Base-by-base conservation (phyloP, 53 echinoderm and acorn worm species). In the Crossaster papposus region DNA sequence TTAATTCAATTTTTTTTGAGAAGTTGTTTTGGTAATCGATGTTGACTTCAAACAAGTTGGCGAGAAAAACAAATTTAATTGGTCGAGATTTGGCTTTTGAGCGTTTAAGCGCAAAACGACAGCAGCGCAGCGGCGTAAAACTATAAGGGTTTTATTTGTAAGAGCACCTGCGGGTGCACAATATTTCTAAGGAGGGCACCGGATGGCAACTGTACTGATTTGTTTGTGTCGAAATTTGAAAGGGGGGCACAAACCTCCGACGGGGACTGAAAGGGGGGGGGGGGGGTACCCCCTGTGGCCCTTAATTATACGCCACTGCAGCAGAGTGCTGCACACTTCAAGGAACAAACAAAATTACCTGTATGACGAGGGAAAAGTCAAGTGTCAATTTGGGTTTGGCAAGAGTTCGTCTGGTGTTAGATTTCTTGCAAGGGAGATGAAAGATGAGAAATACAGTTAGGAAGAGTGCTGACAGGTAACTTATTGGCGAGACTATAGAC, bases 11-110 rank as follows among this genome's bases (percentile, higher is more conserved):
- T 83, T 70, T n/a, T 24, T 44, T 65, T 68, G 29, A 44, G 28
- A 14, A 68, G 37, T 5, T 76, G 38, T 18, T 50, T 83, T 82
- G 26, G 3, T 83, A 83, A 83, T 83, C 83, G 70, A 70, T 70
- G 83, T 38, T 83, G 83, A 70, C 30, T 83, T 81, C 64, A 32
- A 64, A 81, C 64, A n/a, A 54, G 23, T 64, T 64, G 23, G 35
- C 30, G 1, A 71, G 64, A 65, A 58, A 30, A 28, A 26, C 29
- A 81, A 81, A 33, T 22, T 34, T 34, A 17, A 53, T 8, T 58
- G 58, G 58, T 58, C 15, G 22, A 20, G n/a, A 32, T 63, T 36
- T 23, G 31, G n/a, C 58, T 54, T 64, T 81, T 23, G 22, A 36
- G 81, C 34, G 34, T n/a, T 71, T 71, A 29, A 26, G 71, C n/a